These are phyloP conservation scores for Hirundo rustica DNA, from an alignment of 2,797 vertebrate species.

Conservation along the genomic window DNA sequence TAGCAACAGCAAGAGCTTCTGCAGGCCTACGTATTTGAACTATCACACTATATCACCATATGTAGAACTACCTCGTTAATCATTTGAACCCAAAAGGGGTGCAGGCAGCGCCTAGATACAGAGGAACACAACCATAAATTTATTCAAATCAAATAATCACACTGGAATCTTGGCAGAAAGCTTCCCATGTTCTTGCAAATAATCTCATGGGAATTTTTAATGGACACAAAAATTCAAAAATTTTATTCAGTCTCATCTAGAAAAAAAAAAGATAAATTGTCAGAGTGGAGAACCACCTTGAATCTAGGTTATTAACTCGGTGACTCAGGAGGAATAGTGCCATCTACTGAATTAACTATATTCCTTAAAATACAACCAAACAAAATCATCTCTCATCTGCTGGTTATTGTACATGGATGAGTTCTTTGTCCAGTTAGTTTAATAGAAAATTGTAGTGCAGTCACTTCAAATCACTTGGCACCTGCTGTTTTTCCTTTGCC, in stretches of 20 bases:
- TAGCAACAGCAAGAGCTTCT: background rate
- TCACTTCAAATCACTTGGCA: background rate
- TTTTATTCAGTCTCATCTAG: background rate
- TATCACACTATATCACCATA: background rate
- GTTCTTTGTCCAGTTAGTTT: background rate
- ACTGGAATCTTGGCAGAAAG: background rate
- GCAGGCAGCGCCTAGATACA: background rate
- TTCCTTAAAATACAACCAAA: background rate
- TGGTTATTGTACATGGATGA: background rate
- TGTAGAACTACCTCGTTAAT: background rate
- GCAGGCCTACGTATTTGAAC: background rate
- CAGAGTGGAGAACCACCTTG: background rate
- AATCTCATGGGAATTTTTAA: background rate
- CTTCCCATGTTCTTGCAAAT: background rate
- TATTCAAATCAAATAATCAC: background rate
- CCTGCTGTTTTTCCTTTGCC: background rate
- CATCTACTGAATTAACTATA: constrained; percentile 44
- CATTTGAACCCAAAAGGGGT: background rate
- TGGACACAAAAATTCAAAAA: background rate
- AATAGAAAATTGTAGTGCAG: background rate
- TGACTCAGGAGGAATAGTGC: constrained; percentile 51
- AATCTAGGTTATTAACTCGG: background rate
- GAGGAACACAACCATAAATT: background rate
- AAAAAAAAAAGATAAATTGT: background rate
- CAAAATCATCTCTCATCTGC: background rate